Evolutionary conservation across 2,113 vertebrate species (phyloP).

Genomic region (Cyprinodon brontotheroides): DNA sequence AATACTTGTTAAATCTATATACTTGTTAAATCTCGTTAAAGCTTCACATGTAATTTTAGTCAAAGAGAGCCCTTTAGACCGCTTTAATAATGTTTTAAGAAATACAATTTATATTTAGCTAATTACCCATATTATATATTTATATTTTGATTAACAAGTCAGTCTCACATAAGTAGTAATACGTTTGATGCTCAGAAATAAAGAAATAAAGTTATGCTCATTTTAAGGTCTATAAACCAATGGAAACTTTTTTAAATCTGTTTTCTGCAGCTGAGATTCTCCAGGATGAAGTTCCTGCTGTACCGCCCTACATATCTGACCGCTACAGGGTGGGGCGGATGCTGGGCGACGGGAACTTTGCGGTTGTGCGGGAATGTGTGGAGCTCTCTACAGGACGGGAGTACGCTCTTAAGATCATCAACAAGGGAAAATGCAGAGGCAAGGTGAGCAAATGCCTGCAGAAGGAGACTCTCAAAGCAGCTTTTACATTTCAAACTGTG

Average conservation of each 20-base stretch:
- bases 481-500: background rate
- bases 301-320: slow-evolving; percentile 93
- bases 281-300: slow-evolving; percentile 91
- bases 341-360: slow-evolving; percentile 98
- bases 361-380: slow-evolving; percentile 96
- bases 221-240: background rate
- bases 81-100: slow-evolving; percentile 1
- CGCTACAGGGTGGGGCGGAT: slow-evolving; percentile 95
- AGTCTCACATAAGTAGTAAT: background rate
- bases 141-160: slow-evolving; percentile 10
- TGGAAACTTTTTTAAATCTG: background rate
- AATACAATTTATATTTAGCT: slow-evolving; percentile 5
- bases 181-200: no score
- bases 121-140: slow-evolving; percentile 2
- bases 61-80: background rate
- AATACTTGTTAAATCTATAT: slow-evolving; percentile 2
- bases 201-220: background rate
- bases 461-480: background rate
- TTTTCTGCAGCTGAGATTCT: slow-evolving; percentile 58
- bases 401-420: slow-evolving; percentile 99
- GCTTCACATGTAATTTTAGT: slow-evolving; percentile 24
- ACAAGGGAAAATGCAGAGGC: slow-evolving; percentile 98
- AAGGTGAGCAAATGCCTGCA: slow-evolving; percentile 80
- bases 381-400: slow-evolving; percentile 96
- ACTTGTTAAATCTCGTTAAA: background rate